These are phyloP conservation scores for Drosophila subobscura DNA, from an alignment of 1,140 invertebrate genomes.

Conservation along the genomic window DNA sequence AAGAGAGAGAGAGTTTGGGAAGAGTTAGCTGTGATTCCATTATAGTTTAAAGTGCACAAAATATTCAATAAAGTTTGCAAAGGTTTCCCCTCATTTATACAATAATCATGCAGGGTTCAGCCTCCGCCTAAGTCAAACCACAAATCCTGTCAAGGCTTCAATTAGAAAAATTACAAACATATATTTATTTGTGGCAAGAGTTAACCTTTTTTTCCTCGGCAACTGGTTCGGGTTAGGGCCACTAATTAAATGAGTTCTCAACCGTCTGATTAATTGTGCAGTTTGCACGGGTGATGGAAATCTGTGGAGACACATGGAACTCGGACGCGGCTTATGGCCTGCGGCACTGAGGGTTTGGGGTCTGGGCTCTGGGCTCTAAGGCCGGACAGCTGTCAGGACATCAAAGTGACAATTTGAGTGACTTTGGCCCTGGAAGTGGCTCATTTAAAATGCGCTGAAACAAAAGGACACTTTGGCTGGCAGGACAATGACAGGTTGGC, in stretches of 20 bases:
- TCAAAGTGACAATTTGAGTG: conserved; percentile 82
- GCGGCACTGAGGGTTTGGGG: conserved; percentile 2
- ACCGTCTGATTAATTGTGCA: conserved; percentile 75
- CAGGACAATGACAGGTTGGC: conserved; percentile 61
- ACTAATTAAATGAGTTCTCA: conserved; percentile 74
- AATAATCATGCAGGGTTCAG: neutral
- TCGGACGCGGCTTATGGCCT: neutral
- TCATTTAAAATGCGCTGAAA: conserved; percentile 79
- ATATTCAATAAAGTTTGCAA: neutral
- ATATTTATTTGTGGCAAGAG: conserved; percentile 13
- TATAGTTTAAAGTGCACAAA: too few relatives aligned
- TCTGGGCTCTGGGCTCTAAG: neutral
- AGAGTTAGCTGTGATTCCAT: neutral
- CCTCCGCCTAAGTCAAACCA: neutral
- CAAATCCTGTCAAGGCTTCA: conserved; percentile 17
- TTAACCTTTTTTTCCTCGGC: conserved; percentile 44
- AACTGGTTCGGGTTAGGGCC: conserved; percentile 23
- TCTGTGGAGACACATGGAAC: conserved; percentile 55
- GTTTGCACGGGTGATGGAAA: conserved; percentile 50
- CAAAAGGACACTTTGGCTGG: conserved; percentile 77
- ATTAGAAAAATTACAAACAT: conserved; percentile 7
- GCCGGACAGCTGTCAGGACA: conserved; percentile 58
- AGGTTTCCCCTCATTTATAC: neutral
- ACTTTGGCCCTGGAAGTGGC: conserved; percentile 53
- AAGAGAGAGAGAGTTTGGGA: neutral